Conservation (phyloP, 2,113 vertebrate species). For the Silurus glanis region DNA sequence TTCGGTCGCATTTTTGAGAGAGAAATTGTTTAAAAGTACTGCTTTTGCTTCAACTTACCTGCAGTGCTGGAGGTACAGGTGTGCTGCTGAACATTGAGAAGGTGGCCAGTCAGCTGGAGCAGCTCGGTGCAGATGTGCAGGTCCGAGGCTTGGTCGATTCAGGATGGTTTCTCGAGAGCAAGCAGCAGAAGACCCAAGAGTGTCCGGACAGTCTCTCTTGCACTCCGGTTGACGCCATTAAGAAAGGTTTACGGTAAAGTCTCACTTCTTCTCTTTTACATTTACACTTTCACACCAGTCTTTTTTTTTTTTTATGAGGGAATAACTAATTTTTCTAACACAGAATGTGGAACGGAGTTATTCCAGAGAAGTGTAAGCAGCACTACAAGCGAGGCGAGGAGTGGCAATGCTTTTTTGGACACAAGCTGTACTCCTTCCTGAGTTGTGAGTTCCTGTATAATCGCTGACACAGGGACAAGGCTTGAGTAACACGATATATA, state of each 20-base stretch:
- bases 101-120: slow-evolving; percentile 74
- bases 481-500: neutral
- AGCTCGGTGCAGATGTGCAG: slow-evolving; percentile 75
- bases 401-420: slow-evolving; percentile 82
- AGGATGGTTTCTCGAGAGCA: slow-evolving; percentile 80
- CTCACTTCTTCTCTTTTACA: neutral
- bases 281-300: neutral
- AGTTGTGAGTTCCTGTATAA: slow-evolving; percentile 67
- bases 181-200: slow-evolving; percentile 70
- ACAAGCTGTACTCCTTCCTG: slow-evolving; percentile 76
- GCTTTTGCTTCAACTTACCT: slow-evolving; percentile 20
- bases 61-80: slow-evolving; percentile 80
- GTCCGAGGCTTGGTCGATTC: slow-evolving; percentile 81
- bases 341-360: slow-evolving; percentile 79
- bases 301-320: neutral
- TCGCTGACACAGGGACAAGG: neutral
- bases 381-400: slow-evolving; percentile 77
- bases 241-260: slow-evolving; percentile 76
- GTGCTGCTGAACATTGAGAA: slow-evolving; percentile 81
- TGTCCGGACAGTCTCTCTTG: slow-evolving; percentile 75
- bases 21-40: neutral
- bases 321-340: neutral
- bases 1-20: slow-evolving; percentile 14
- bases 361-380: slow-evolving; percentile 77
- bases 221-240: slow-evolving; percentile 76